These are phyloP conservation scores for Aspidiotus destructor DNA, from an alignment of 2,888 invertebrate species.

Conservation along the genomic window DNA sequence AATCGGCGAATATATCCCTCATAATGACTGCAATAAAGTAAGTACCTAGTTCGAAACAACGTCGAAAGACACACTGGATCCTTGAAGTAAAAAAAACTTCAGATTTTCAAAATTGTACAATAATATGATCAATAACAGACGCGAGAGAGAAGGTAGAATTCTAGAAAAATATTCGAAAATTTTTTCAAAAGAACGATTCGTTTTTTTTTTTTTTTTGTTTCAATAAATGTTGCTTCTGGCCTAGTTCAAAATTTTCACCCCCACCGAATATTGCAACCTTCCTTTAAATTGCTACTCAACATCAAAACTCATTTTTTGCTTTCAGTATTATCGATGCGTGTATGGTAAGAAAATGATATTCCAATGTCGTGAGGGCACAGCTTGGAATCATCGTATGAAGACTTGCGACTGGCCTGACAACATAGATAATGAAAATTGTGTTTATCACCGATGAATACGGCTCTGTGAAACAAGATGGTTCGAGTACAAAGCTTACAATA, in stretches of 20 bases:
- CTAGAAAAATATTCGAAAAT: too few relatives aligned
- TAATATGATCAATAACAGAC: neutral
- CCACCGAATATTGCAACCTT: too few relatives aligned
- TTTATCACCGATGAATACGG: constrained; percentile 8
- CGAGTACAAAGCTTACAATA: too few relatives aligned
- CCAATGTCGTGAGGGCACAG: constrained; percentile 61
- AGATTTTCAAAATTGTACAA: neutral
- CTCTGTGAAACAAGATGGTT: too few relatives aligned
- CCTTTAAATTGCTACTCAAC: too few relatives aligned
- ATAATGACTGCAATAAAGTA: constrained; percentile 52
- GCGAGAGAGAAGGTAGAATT: neutral
- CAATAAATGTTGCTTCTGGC: neutral
- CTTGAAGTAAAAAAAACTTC: too few relatives aligned
- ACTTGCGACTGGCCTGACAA: constrained; percentile 68
- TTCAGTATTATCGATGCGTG: constrained; percentile 76
- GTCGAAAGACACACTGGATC: too few relatives aligned
- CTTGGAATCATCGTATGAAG: constrained; percentile 59
- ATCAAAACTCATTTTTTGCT: constrained; percentile 35
- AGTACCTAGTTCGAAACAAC: constrained; percentile 14
- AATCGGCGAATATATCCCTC: constrained; percentile 49
- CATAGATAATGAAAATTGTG: constrained; percentile 19
- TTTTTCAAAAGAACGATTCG: too few relatives aligned
- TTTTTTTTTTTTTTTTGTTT: too few relatives aligned
- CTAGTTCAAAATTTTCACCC: too few relatives aligned
- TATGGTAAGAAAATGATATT: constrained; percentile 65